Percentiles rank a stretch among this genome's conserved stretches.
phyloP scores from a whole-genome alignment of 1,140 invertebrate genomes.

The Liolophura sinensis region DNA sequence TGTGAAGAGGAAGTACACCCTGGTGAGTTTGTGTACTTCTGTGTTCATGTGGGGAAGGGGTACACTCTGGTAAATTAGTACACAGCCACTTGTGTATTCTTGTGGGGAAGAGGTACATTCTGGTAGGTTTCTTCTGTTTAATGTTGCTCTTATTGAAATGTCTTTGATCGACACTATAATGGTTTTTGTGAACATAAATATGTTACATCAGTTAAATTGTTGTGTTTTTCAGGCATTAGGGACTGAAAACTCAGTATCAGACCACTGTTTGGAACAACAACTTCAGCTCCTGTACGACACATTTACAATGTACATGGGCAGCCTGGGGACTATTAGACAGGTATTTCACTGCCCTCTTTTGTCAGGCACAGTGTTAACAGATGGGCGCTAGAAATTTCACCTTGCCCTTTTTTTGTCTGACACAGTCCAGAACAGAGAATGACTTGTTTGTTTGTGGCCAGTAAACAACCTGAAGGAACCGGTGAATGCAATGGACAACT shows the following conservation, averaged over 20 bases:
- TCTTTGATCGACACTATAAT: conserved; percentile 3
- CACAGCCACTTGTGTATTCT: too few species aligned
- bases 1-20: too few species aligned
- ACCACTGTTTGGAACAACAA: conserved; percentile 30
- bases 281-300: conserved; percentile 38
- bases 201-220: conserved; percentile 1
- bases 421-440: too few species aligned
- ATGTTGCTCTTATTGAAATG: conserved; percentile 7
- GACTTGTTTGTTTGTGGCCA: too few species aligned
- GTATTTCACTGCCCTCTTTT: conserved; percentile 13
- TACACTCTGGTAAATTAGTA: too few species aligned
- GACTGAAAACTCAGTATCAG: conserved; percentile 24
- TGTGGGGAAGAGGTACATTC: neutral
- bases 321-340: conserved; percentile 37
- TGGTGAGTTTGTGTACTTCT: too few species aligned
- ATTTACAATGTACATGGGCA: conserved; percentile 48
- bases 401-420: too few species aligned
- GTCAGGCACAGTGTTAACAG: too few species aligned
- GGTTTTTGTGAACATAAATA: neutral
- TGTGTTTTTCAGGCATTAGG: conserved; percentile 38
- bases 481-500: too few species aligned
- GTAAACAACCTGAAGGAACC: too few species aligned
- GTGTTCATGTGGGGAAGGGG: too few species aligned
- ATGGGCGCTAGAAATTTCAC: too few species aligned
- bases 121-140: neutral